These are phyloP conservation scores for Porites evermanni DNA, from an alignment of 92 coral and sea anemone species.

Conservation along the genomic window DNA sequence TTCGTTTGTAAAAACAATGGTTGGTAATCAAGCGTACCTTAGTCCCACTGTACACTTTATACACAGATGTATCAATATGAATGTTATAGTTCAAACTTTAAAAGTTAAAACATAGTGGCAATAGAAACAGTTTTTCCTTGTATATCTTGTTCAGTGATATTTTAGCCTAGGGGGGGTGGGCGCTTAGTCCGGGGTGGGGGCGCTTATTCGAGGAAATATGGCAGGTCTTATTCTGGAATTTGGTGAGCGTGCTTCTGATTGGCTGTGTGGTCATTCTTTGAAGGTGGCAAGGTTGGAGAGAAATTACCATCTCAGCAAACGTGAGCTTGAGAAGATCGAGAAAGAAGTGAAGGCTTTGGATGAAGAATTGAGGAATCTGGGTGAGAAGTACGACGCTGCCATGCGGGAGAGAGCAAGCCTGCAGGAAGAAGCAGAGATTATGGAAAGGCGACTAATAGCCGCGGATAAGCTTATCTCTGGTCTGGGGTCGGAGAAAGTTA, in stretches of 20 bases:
- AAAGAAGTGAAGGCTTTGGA: slow-evolving; percentile 93
- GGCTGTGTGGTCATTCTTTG: neutral
- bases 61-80: too few species aligned
- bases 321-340: slow-evolving; percentile 96
- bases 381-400: slow-evolving; percentile 96
- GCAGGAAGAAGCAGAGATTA: slow-evolving; percentile 95
- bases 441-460: slow-evolving; percentile 97
- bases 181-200: neutral
- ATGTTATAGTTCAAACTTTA: too few species aligned
- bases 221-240: neutral
- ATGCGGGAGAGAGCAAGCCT: slow-evolving; percentile 91
- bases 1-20: too few species aligned
- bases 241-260: neutral
- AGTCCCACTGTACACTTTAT: too few species aligned
- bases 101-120: too few species aligned
- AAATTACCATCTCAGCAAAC: slow-evolving; percentile 92
- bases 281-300: slow-evolving; percentile 98
- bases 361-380: slow-evolving; percentile 81
- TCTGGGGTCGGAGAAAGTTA: slow-evolving; percentile 96
- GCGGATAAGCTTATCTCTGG: slow-evolving; percentile 99
- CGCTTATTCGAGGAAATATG: neutral
- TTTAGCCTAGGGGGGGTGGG: too few species aligned
- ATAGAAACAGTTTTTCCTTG: too few species aligned
- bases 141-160: too few species aligned
- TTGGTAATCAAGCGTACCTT: too few species aligned